Percentiles rank a stretch among this genome's conserved stretches.
Evolutionary conservation across 2,888 invertebrate genomes (phyloP).

Genomic region (Pinctada fucata): DNA sequence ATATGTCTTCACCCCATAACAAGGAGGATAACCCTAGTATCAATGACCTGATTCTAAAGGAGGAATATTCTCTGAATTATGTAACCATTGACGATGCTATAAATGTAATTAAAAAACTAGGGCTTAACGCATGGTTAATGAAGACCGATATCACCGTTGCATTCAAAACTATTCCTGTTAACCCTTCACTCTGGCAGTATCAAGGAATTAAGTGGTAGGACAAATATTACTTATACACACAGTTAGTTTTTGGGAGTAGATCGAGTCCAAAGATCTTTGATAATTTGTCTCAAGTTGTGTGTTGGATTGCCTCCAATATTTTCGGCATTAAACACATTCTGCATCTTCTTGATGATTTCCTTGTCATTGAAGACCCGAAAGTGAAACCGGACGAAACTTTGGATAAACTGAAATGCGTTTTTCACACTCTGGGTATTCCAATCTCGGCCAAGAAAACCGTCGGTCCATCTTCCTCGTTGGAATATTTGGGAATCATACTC

Average conservation of each 20-base stretch:
- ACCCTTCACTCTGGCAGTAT: slow-evolving; percentile 18
- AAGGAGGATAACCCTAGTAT: too few species aligned
- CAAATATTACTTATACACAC: slow-evolving; percentile 25
- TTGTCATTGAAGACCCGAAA: neutral
- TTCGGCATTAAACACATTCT: slow-evolving; percentile 16
- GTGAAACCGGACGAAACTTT: slow-evolving; percentile 10
- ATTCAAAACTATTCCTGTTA: slow-evolving; percentile 29
- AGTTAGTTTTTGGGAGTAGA: slow-evolving; percentile 28
- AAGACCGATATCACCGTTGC: slow-evolving; percentile 34
- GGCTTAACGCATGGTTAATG: slow-evolving; percentile 17
- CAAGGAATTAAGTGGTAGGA: slow-evolving; percentile 26
- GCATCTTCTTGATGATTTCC: slow-evolving; percentile 34
- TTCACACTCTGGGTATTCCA: slow-evolving; percentile 18
- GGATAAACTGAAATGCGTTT: slow-evolving; percentile 23
- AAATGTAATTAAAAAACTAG: slow-evolving; percentile 29
- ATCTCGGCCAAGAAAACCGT: slow-evolving; percentile 23
- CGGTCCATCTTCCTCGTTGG: slow-evolving; percentile 17
- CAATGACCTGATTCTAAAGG: slow-evolving; percentile 21
- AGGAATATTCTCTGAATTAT: slow-evolving; percentile 32
- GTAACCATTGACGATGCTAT: slow-evolving; percentile 50
- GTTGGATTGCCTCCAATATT: slow-evolving; percentile 30
- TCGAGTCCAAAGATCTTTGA: slow-evolving; percentile 38
- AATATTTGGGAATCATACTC: slow-evolving; percentile 34
- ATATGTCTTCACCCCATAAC: slow-evolving; percentile 50
- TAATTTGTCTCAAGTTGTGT: slow-evolving; percentile 21